These are phyloP conservation scores for Polydesmus complanatus DNA, from an alignment of 2,888 invertebrate species.

Conservation along the genomic window DNA sequence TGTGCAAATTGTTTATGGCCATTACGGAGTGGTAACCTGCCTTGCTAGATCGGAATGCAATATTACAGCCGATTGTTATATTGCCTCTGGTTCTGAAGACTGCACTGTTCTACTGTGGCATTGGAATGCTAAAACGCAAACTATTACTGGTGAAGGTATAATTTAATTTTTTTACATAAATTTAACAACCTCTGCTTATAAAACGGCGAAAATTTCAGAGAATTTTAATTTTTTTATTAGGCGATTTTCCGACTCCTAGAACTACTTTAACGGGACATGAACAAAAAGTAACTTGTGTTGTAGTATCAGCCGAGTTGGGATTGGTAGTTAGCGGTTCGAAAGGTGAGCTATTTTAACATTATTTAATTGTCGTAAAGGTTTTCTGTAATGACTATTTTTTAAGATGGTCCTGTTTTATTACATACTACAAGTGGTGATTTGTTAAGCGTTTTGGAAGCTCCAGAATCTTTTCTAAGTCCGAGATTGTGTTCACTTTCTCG, in stretches of 20 bases:
- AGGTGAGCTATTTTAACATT: constrained; percentile 33
- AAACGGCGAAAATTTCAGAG: neutral
- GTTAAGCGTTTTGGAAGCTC: constrained; percentile 73
- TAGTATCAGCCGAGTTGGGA: constrained; percentile 94
- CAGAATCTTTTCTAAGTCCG: constrained; percentile 57
- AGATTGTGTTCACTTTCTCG: constrained; percentile 85
- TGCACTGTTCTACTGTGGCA: constrained; percentile 98
- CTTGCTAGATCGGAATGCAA: constrained; percentile 95
- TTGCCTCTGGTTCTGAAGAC: constrained; percentile 94
- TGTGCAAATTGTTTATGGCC: constrained; percentile 95
- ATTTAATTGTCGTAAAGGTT: neutral
- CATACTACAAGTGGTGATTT: constrained; percentile 97
- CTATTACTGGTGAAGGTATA: constrained; percentile 80
- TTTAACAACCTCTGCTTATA: neutral
- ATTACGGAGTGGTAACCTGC: constrained; percentile 97
- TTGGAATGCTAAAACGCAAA: constrained; percentile 93
- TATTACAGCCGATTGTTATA: constrained; percentile 97
- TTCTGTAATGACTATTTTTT: constrained; percentile 19
- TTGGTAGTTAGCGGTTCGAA: constrained; percentile 88
- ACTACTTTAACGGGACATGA: constrained; percentile 97
- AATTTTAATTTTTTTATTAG: constrained; percentile 16
- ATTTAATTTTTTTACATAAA: constrained; percentile 19
- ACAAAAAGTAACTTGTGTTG: constrained; percentile 84
- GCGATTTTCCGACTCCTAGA: constrained; percentile 85
- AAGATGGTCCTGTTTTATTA: constrained; percentile 89